Base-by-base conservation (phyloP, 1,140 invertebrate species). In the Zaprionus ornatus region DNA sequence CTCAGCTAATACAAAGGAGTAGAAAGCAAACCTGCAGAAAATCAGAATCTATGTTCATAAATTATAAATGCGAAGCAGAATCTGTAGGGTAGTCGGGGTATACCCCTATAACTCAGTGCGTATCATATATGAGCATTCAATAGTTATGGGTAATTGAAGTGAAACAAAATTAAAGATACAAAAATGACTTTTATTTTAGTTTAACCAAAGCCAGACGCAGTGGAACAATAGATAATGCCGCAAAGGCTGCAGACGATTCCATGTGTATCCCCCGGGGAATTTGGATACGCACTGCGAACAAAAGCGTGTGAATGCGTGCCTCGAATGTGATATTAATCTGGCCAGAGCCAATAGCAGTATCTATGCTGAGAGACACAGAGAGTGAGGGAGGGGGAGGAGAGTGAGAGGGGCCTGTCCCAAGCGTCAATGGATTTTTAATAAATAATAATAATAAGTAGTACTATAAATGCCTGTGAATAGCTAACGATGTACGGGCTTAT, bases 111-210 rank as follows among this genome's bases (percentile, higher is more conserved):
- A 32, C 29, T 32, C 1, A 32, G 29, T 50, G 40, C 32, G 29
- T 42, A n/a, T 19, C 17, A 12, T 45, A 56, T 50, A 52, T 59
- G 25, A 10, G 23, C 23, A 59, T 75, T 70, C 73, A 75, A 75
- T 71, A 75, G 73, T 64, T 69, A 37, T 74, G 64, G 27, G 40
- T 52, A 72, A 72, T 74, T 71, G 73, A 75, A 71, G 32, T 71
- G 73, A 81, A 75, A 82, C 60, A 74, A 83, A 82, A 82, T 88
- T 85, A 77, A 82, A 80, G 81, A 78, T 74, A 80, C 80, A 69
- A 80, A 88, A 91, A 91, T 91, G 88, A 91, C 88, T 91, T 91
- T 91, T 88, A 91, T 80, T 91, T 90, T 91, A 78, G 82, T 81
- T 32, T 63, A 59, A 57, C 60, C 37, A 57, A 27, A 62, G 40